These are phyloP conservation scores for Chrysodeixis includens DNA, from an alignment of 2,888 invertebrate species.

Conservation along the genomic window DNA sequence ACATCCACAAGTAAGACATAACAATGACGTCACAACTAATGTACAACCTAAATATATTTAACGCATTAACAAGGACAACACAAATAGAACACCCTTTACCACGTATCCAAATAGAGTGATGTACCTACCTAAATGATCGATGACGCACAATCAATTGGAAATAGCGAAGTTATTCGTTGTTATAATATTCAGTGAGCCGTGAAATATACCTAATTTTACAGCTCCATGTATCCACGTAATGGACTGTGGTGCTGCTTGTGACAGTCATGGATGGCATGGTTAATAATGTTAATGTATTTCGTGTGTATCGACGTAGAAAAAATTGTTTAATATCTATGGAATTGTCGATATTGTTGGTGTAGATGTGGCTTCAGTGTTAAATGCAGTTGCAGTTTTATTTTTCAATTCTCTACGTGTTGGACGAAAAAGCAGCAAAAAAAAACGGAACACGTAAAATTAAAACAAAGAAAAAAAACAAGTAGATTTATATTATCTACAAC, in stretches of 20 bases:
- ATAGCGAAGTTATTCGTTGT: slow-evolving; percentile 56
- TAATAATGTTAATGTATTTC: slow-evolving; percentile 40
- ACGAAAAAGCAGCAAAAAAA: too few species aligned
- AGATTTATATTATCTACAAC: neutral
- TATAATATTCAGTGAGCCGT: slow-evolving; percentile 52
- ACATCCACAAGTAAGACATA: too few species aligned
- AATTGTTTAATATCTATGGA: neutral
- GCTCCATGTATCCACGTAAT: slow-evolving; percentile 40
- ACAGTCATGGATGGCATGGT: slow-evolving; percentile 46
- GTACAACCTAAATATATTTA: slow-evolving; percentile 28
- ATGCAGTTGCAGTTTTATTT: neutral
- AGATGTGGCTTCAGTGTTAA: neutral
- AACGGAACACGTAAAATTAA: too few species aligned
- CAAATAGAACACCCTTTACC: slow-evolving; percentile 32
- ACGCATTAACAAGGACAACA: slow-evolving; percentile 15
- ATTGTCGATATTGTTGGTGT: neutral
- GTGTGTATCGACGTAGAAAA: slow-evolving; percentile 21
- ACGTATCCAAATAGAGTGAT: slow-evolving; percentile 28
- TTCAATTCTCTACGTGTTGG: too few species aligned
- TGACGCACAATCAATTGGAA: slow-evolving; percentile 61
- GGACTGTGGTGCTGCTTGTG: slow-evolving; percentile 33
- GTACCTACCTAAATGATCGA: slow-evolving; percentile 60
- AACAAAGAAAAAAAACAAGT: too few species aligned
- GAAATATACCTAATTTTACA: slow-evolving; percentile 52
- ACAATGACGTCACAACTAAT: slow-evolving; percentile 25